Evolutionary conservation across 1,140 invertebrate species (phyloP), one percentile per base, ranked within the genome.

Genomic region (Dreissena polymorpha): DNA sequence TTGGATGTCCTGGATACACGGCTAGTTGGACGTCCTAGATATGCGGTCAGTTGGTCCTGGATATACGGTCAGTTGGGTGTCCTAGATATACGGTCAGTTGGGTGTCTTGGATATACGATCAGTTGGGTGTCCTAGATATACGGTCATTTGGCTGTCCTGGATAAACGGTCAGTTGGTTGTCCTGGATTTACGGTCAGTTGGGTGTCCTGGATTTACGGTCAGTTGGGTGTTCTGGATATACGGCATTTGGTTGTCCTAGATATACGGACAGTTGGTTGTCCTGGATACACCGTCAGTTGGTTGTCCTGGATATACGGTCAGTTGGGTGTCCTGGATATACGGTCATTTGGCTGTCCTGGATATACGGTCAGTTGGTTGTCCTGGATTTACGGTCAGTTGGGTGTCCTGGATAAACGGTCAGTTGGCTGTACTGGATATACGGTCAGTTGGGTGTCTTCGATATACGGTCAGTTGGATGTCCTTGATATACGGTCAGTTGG

Each of bases 121-220:
- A 95, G 67, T 39, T 39, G 39, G n/a, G 96, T 98, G 0, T 97
- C 96, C 55, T 98, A 97, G 97, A 96, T 97, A 90, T 98, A 98
- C 76, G 97, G 96, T 96, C 94, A 95, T 53, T 39, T 39, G 39
- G n/a, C n/a, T 98, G 0, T 97, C 96, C 55, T 98, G 97, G 97
- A 96, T 97, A 90, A 98, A 98, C 76, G 97, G 96, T 96, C 94
- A 95, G 67, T 39, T 39, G 39, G n/a, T n/a, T 98, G 0, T 97
- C 96, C 55, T 98, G 97, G 97, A 96, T 97, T 90, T 98, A 98
- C 76, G 97, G 96, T 96, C 94, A 95, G 67, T 39, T 39, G 39
- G n/a, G 96, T 98, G 0, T 97, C 96, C 55, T 98, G 97, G 97
- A 96, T 97, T 90, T 98, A 98, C 76, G 97, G 96, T 96, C 94